Percentiles rank a stretch among this genome's conserved stretches.
These are phyloP conservation scores for Trinectes maculatus DNA, from an alignment of 2,113 vertebrate genomes.

Conservation along the genomic window DNA sequence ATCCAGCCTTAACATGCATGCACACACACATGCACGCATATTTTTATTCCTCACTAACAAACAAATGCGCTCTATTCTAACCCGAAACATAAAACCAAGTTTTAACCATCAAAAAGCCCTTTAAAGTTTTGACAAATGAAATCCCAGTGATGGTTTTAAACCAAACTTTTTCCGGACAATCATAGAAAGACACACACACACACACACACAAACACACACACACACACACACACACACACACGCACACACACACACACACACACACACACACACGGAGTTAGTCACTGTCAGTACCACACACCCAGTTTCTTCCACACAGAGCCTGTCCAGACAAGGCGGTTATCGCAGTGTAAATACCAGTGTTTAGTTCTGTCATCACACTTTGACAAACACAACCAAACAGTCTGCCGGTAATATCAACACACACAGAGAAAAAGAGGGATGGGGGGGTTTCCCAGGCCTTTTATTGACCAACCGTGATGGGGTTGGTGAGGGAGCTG, in stretches of 20 bases:
- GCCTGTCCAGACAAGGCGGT: slow-evolving; percentile 66
- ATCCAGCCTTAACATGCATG: slow-evolving; percentile 3
- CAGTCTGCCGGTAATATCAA: slow-evolving; percentile 71
- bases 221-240: slow-evolving; percentile 23
- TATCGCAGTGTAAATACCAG: slow-evolving; percentile 66
- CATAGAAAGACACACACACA: neutral
- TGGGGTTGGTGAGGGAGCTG: slow-evolving; percentile 17
- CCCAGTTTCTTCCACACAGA: slow-evolving; percentile 42
- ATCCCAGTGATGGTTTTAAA: neutral
- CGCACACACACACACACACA: neutral
- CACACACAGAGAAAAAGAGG: slow-evolving; percentile 34
- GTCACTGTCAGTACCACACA: slow-evolving; percentile 27
- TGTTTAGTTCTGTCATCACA: slow-evolving; percentile 72
- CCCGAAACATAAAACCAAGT: neutral
- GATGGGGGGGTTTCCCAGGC: slow-evolving; percentile 52
- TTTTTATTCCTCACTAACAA: too few species aligned
- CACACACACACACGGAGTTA: slow-evolving; percentile 1
- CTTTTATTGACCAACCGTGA: slow-evolving; percentile 35
- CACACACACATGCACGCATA: neutral
- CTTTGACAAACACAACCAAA: slow-evolving; percentile 74
- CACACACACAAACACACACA: neutral
- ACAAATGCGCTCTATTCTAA: neutral
- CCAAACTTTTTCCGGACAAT: neutral
- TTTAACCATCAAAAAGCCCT: neutral
- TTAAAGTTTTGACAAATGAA: neutral